These are phyloP conservation scores for Cladorhizidae sp. DNA, from an alignment of 37 sponge, comb jelly and placozoan species.

Conservation along the genomic window DNA sequence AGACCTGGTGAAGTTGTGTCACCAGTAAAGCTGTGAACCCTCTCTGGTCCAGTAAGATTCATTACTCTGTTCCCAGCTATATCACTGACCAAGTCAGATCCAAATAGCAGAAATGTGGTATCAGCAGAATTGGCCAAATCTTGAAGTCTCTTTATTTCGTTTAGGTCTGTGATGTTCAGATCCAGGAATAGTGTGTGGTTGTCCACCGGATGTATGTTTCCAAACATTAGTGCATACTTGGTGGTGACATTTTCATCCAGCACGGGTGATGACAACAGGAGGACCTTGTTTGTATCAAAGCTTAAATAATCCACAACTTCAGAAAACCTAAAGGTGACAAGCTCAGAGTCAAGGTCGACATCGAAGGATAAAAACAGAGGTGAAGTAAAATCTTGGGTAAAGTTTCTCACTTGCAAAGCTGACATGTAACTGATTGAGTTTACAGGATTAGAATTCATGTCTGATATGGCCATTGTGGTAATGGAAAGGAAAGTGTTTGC, in stretches of 20 bases:
- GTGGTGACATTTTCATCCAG: neutral
- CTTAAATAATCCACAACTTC: constrained; percentile 70
- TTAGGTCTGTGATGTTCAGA: constrained; percentile 54
- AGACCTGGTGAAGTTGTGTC: constrained; percentile 78
- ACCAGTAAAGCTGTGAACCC: constrained; percentile 20
- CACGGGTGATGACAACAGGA: constrained; percentile 38
- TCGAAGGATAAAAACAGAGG: constrained; percentile 62
- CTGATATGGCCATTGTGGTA: constrained; percentile 45
- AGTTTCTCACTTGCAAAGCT: constrained; percentile 55
- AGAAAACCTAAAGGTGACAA: constrained; percentile 67
- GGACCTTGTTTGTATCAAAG: constrained; percentile 58
- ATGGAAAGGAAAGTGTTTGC: constrained; percentile 57
- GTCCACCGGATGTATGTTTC: constrained; percentile 49
- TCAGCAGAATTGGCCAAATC: constrained; percentile 50
- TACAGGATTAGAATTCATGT: constrained; percentile 76
- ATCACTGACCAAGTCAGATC: constrained; percentile 52
- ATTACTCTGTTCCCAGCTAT: constrained; percentile 63
- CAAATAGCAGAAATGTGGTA: constrained; percentile 69
- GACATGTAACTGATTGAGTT: constrained; percentile 22
- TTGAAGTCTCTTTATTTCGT: constrained; percentile 71
- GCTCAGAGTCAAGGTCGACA: constrained; percentile 59
- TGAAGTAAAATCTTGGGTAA: constrained; percentile 61
- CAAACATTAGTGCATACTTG: constrained; percentile 39
- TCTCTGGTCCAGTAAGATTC: constrained; percentile 21
- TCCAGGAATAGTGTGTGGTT: constrained; percentile 52